These are phyloP conservation scores for Esox masquinongy DNA, from an alignment of 2,797 vertebrate genomes.

Conservation along the genomic window DNA sequence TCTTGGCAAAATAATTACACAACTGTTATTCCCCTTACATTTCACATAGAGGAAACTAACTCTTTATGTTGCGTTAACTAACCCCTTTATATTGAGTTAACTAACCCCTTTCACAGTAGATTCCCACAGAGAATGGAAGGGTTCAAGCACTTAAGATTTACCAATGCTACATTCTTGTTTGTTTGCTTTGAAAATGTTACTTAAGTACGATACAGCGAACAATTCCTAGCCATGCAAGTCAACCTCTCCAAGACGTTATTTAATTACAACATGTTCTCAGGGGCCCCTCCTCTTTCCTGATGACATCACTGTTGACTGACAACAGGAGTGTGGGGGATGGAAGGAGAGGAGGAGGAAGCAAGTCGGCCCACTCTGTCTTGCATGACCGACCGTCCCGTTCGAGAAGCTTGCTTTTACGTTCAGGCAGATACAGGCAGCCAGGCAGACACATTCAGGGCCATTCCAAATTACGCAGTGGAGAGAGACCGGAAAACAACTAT, in stretches of 20 bases:
- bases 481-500: slow-evolving; percentile 55
- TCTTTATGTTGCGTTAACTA: background rate
- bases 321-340: slow-evolving; percentile 2
- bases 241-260: slow-evolving; percentile 9
- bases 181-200: slow-evolving; percentile 25
- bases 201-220: slow-evolving; percentile 10
- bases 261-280: slow-evolving; percentile 3
- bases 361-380: background rate
- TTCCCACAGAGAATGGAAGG: slow-evolving; percentile 20
- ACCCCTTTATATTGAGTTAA: background rate
- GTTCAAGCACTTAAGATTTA: slow-evolving; percentile 20
- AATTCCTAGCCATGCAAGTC: slow-evolving; percentile 38
- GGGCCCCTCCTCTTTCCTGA: background rate
- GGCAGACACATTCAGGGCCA: slow-evolving; percentile 33
- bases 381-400: background rate
- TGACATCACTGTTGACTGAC: slow-evolving; percentile 19
- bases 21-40: slow-evolving; percentile 9
- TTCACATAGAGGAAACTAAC: slow-evolving; percentile 11
- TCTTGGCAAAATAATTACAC: slow-evolving; percentile 14
- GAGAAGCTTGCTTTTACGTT: background rate
- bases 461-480: slow-evolving; percentile 55
- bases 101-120: slow-evolving; percentile 8
- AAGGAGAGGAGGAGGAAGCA: background rate
- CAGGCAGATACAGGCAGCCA: background rate
- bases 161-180: slow-evolving; percentile 28